Evolutionary conservation across 2,797 vertebrate genomes (phyloP), one percentile per base, ranked within the genome.

Genomic region (Kryptolebias ocellatus): DNA sequence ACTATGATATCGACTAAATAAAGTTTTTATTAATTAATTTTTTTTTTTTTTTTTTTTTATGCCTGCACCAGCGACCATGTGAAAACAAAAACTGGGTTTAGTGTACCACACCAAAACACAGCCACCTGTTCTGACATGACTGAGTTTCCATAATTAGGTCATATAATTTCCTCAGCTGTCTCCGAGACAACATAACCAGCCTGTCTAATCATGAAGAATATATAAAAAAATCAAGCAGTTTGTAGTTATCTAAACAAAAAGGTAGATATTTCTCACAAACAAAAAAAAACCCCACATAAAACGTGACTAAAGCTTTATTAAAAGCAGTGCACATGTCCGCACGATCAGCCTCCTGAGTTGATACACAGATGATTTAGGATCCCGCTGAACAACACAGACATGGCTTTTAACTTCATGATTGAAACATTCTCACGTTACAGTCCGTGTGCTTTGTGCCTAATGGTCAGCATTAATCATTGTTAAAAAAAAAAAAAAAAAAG

Each of bases 391-490:
- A 74, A 53, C 56, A 53, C 10, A 11, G 52, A 65, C 28, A 31
- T 49, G 24, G 61, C 12, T 70, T 69, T 72, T 28, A 54, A 20
- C n/a, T 50, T 55, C 54, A 53, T 31, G 60, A 61, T 53, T 63
- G 59, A 78, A 65, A 77, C 10, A 4, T 37, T 72, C 44, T 76
- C 47, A 47, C 44, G 66, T 79, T 29, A 8, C 0, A 2, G n/a
- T 34, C 53, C 51, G 24, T 72, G 70, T 31, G 20, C 59, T 66
- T 46, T 68, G 58, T 68, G 66, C 56, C 66, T 72, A 55, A 59
- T 37, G 34, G 53, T 65, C 74, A 50, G 49, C 59, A 56, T 15
- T 62, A 37, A 68, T 77, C 63, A 74, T 86, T 76, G 56, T 64
- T 59, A 31, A 17, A n/a, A 52, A 29, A 61, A 37, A 37, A 31